Base-by-base conservation (phyloP, 2,888 invertebrate genomes). In the Andrena haemorrhoa region DNA sequence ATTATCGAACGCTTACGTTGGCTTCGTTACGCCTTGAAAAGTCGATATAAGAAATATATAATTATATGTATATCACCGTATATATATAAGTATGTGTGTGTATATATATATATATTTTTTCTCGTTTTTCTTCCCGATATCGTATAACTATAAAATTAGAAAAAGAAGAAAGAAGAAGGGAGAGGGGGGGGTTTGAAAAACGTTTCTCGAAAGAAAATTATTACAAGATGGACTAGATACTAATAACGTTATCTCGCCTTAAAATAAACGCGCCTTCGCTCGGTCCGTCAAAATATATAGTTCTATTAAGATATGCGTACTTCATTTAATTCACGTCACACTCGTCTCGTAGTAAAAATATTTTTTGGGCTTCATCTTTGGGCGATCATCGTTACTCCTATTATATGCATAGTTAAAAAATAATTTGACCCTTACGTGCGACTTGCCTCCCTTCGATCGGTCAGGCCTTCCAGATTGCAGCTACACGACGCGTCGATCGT, bases 331-430 rank as follows among this genome's bases (percentile, higher is more conserved):
- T 63, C 75, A 64, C 68, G 70, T 80, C 47, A 73, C 74, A 75
- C 75, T 79, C 74, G 35, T 80, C 68, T 83, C 61, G 79, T 88
- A 91, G 83, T 92, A 91, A 92, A 92, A 91, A 92, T 92, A 91
- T 92, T 92, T 86, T 93, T 93, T 93, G 92, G 92, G 86, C 83
- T 90, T 91, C 78, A 91, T 93, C 92, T 93, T 93, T 93, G 92
- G 92, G 89, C 89, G 88, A 90, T 88, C 90, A 88, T 91, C 81
- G 83, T 87, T 89, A 90, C 74, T 87, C 82, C 88, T 88, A 70
- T 31, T 69, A 66, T 71, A 49, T 68, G 56, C 26, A 33, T 64
- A 63, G 73, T 85, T 88, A 87, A 84, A 87, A 90, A 89, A 88
- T 86, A 86, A 88, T 88, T 87, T 73, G 63, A 78, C 86, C 61